Evolutionary conservation across 92 coral and sea anemone species (phyloP).

Genomic region (Epizoanthus ramosus): DNA sequence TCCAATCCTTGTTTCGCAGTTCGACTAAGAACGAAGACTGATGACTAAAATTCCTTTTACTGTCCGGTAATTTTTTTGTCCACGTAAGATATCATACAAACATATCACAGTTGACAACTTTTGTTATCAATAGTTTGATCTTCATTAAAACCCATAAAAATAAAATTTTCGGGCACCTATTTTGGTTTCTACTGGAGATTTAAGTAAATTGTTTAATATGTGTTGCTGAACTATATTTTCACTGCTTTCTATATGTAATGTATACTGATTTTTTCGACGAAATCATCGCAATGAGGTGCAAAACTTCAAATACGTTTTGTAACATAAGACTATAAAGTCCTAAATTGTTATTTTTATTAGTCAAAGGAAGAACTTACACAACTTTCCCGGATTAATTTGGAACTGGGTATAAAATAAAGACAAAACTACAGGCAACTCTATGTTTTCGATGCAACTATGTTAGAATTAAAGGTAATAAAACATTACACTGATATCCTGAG

Average conservation of each 20-base stretch:
- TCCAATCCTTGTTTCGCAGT: neutral
- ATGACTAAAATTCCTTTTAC: neutral
- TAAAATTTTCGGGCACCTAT: neutral
- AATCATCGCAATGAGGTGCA: no score
- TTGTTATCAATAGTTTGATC: conserved; percentile 5
- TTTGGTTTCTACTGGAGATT: neutral
- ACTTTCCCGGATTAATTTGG: no score
- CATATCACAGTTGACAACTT: neutral
- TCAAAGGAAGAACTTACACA: no score
- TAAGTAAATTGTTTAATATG: neutral
- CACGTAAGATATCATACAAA: neutral
- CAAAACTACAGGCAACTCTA: no score
- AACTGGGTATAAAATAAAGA: no score
- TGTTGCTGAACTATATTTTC: neutral
- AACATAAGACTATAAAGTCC: no score
- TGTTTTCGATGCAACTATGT: no score
- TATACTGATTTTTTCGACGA: no score
- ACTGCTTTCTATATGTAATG: neutral
- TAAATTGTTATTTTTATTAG: no score
- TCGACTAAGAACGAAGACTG: neutral
- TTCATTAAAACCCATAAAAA: neutral
- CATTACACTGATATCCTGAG: no score
- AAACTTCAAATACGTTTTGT: no score
- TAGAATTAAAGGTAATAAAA: no score
- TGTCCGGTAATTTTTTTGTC: neutral